Conservation (phyloP, 2,113 vertebrate genomes). For the Prietella phreatophila region DNA sequence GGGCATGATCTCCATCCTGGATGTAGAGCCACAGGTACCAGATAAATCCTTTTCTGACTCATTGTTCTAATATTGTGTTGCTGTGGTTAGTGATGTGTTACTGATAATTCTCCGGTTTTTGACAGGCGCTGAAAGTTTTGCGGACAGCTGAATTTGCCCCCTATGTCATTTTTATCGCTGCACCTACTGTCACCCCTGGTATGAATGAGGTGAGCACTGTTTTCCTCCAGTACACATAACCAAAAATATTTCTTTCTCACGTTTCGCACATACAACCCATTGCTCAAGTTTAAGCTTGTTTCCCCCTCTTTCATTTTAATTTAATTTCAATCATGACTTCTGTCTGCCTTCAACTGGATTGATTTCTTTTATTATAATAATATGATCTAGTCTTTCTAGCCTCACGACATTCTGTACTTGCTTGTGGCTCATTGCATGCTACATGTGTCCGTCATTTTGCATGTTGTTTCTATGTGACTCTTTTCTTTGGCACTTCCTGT, state of each 20-base stretch:
- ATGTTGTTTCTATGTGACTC: conserved; percentile 36
- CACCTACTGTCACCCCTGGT: conserved; percentile 93
- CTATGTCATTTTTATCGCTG: conserved; percentile 95
- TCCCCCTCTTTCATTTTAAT: neutral
- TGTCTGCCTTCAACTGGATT: neutral
- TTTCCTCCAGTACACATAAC: neutral
- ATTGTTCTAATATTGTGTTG: neutral
- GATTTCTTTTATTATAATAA: neutral
- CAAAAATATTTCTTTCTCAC: neutral
- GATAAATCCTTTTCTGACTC: neutral
- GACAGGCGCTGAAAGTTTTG: conserved; percentile 94
- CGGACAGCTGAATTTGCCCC: conserved; percentile 96
- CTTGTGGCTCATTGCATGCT: conserved; percentile 47
- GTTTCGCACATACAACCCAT: neutral
- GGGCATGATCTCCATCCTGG: conserved; percentile 91
- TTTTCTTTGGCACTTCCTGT: conserved; percentile 55
- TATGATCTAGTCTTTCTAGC: neutral
- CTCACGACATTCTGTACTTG: neutral
- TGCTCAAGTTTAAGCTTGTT: neutral
- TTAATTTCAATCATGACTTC: neutral
- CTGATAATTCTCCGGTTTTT: conserved; percentile 11
- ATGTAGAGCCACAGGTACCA: conserved; percentile 94
- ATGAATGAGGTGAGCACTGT: conserved; percentile 85
- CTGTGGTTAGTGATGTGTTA: neutral
- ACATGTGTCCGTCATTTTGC: conserved; percentile 52